These are phyloP conservation scores for Campodea augens DNA, from an alignment of 1,140 invertebrate genomes.

Conservation along the genomic window DNA sequence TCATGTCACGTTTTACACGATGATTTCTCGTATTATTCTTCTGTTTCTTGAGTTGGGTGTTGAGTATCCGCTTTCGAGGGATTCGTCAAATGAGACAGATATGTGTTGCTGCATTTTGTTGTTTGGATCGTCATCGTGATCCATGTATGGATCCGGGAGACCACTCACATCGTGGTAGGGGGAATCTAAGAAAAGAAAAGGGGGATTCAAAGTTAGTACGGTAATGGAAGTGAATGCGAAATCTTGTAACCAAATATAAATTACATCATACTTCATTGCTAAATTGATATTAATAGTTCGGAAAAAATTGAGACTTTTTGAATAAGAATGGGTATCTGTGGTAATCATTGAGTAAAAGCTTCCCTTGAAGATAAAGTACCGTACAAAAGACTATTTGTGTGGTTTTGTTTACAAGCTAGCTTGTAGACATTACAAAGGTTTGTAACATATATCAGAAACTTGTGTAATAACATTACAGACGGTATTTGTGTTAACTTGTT, in stretches of 20 bases:
- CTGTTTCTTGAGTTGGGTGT: conserved; percentile 76
- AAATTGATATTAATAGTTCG: no score
- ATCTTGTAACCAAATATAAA: background rate
- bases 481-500: no score
- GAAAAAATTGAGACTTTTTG: no score
- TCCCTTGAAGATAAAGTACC: no score
- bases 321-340: no score
- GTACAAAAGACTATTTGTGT: no score
- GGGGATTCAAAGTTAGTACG: conserved; percentile 2
- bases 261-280: no score
- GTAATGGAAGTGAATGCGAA: background rate
- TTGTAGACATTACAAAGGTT: no score
- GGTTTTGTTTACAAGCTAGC: no score
- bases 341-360: no score
- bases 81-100: conserved; percentile 75
- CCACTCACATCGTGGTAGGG: conserved; percentile 83
- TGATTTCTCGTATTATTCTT: conserved; percentile 80
- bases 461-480: no score
- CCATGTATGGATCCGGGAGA: conserved; percentile 65
- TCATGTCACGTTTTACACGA: conserved; percentile 80
- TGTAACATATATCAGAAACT: no score
- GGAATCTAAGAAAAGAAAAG: conserved; percentile 43
- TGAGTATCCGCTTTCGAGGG: conserved; percentile 76
- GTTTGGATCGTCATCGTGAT: conserved; percentile 35
- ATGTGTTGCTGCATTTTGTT: conserved; percentile 52